Percentiles rank a stretch among this genome's conserved stretches.
These are phyloP conservation scores for Oreonectes daqikongensis DNA, from an alignment of 2,797 vertebrate genomes.

Conservation along the genomic window DNA sequence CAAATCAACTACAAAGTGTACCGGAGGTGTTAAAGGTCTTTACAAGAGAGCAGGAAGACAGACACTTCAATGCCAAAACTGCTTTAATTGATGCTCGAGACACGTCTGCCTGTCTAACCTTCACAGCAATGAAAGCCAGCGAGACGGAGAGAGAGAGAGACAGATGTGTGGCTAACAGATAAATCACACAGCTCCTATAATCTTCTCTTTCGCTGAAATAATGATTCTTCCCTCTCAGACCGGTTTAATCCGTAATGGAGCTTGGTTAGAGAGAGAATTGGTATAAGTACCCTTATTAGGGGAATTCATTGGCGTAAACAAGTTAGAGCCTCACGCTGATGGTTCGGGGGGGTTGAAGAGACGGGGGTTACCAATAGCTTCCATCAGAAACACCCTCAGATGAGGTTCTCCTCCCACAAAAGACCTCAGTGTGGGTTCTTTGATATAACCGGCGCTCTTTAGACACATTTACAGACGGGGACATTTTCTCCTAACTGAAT, in stretches of 20 bases:
- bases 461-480: neutral
- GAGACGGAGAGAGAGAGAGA: constrained; percentile 46
- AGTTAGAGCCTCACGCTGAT: constrained; percentile 31
- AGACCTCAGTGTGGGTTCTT: neutral
- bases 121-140: constrained; percentile 23
- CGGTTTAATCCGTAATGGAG: constrained; percentile 72
- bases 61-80: constrained; percentile 30
- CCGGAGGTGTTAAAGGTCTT: constrained; percentile 55
- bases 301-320: constrained; percentile 70
- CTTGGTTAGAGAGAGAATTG: constrained; percentile 73
- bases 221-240: constrained; percentile 71
- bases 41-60: constrained; percentile 1
- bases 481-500: neutral
- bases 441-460: neutral
- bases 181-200: constrained; percentile 67
- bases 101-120: constrained; percentile 13
- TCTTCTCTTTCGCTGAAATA: constrained; percentile 67
- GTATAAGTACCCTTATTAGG: constrained; percentile 77
- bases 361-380: constrained; percentile 59
- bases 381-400: constrained; percentile 66
- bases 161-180: constrained; percentile 52
- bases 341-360: constrained; percentile 33
- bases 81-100: constrained; percentile 33
- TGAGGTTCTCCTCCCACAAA: constrained; percentile 61
- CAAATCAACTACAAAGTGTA: neutral